phyloP scores from a whole-genome alignment of 2,888 invertebrate species.

The Luffia ferchaultella region DNA sequence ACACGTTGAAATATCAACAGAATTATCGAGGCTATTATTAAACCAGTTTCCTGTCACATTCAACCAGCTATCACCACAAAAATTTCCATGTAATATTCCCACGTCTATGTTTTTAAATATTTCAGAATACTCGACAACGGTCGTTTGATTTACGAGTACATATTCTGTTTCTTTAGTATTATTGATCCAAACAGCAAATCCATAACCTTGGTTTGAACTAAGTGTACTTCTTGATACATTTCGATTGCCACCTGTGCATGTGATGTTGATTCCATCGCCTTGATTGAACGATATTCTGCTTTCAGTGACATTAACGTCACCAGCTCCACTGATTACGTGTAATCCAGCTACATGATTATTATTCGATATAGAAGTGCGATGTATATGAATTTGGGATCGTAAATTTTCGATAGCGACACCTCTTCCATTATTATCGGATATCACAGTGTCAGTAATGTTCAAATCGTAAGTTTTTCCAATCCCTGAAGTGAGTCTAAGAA shows the following conservation, averaged over 20 bases:
- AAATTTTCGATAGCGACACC: conserved; percentile 95
- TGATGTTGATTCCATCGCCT: conserved; percentile 95
- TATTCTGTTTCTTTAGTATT: conserved; percentile 82
- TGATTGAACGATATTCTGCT: conserved; percentile 90
- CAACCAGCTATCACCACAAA: conserved; percentile 83
- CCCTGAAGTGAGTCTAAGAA: conserved; percentile 81
- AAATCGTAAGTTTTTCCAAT: conserved; percentile 84
- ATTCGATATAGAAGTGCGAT: conserved; percentile 82
- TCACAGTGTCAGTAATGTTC: conserved; percentile 83
- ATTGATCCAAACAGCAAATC: conserved; percentile 90
- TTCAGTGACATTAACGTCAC: conserved; percentile 92
- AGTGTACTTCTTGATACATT: conserved; percentile 89
- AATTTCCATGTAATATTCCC: conserved; percentile 93
- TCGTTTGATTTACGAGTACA: conserved; percentile 83
- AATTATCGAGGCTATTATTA: conserved; percentile 79
- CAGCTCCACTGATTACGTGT: conserved; percentile 89
- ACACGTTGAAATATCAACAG: conserved; percentile 85
- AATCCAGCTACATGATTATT: conserved; percentile 92
- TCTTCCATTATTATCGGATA: conserved; percentile 91
- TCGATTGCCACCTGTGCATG: conserved; percentile 92
- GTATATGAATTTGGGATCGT: conserved; percentile 87
- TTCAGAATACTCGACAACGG: conserved; percentile 85
- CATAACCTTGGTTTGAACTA: conserved; percentile 88
- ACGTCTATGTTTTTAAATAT: conserved; percentile 88
- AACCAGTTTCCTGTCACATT: conserved; percentile 95